Percentiles rank a stretch among this genome's conserved stretches.
Conservation (phyloP, 2,797 vertebrate genomes). For the Coranthus polyacanthus region DNA sequence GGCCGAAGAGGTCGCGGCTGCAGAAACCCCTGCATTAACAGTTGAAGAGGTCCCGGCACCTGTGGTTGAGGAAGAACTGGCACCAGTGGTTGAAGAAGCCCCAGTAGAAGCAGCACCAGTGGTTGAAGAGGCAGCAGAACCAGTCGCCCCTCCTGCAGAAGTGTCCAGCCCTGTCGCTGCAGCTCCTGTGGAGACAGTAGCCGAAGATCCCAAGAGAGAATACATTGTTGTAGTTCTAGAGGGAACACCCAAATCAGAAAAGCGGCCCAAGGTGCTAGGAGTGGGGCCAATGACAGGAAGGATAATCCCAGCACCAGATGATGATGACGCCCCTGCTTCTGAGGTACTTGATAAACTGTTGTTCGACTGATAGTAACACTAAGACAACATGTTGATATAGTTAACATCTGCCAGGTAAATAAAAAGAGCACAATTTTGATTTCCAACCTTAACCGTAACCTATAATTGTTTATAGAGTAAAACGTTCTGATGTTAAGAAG, state of each 20-base stretch:
- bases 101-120: background rate
- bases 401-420: too few relatives aligned
- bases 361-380: background rate
- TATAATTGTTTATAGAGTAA: background rate
- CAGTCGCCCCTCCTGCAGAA: background rate
- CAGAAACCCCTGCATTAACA: background rate
- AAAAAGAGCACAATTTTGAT: background rate
- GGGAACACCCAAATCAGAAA: slow-evolving; percentile 75
- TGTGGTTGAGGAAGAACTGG: too few relatives aligned
- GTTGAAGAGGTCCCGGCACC: slow-evolving; percentile 19
- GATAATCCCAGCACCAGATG: slow-evolving; percentile 76
- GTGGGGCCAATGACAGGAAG: slow-evolving; percentile 76
- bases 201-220: slow-evolving; percentile 66
- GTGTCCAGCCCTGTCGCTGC: slow-evolving; percentile 4
- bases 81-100: slow-evolving; percentile 1
- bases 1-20: slow-evolving; percentile 2
- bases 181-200: slow-evolving; percentile 21
- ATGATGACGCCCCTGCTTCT: slow-evolving; percentile 54
- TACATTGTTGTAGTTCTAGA: slow-evolving; percentile 83
- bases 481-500: background rate
- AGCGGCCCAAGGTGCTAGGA: slow-evolving; percentile 79
- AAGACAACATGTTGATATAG: background rate
- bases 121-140: slow-evolving; percentile 4
- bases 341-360: slow-evolving; percentile 68
- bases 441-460: background rate